phyloP scores from a whole-genome alignment of 2,888 invertebrate species.

The Acronicta alni region DNA sequence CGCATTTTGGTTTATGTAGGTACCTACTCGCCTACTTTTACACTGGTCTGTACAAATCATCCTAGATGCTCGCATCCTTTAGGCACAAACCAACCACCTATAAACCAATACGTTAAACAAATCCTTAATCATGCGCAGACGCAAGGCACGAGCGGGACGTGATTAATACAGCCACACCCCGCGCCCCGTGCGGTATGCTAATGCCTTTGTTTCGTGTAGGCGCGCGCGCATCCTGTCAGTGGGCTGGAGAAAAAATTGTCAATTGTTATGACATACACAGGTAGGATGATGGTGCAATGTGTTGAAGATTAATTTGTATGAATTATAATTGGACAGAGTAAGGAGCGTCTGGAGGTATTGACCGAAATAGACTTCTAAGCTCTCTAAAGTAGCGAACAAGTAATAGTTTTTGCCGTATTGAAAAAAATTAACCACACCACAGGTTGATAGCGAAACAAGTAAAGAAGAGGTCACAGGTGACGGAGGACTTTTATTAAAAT shows the following conservation, averaged over 20 bases:
- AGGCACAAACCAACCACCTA: constrained; percentile 30
- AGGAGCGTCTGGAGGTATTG: constrained; percentile 21
- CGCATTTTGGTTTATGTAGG: too few species aligned
- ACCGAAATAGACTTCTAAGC: neutral
- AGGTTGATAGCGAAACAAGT: too few species aligned
- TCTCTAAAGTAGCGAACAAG: neutral
- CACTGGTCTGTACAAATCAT: neutral
- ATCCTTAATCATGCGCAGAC: constrained; percentile 60
- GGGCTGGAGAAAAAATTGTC: constrained; percentile 74
- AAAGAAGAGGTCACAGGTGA: too few species aligned
- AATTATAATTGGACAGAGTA: constrained; percentile 51
- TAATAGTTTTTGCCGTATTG: too few species aligned
- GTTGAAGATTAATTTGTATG: constrained; percentile 53
- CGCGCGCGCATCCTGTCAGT: constrained; percentile 81
- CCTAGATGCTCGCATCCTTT: constrained; percentile 19
- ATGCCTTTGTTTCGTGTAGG: constrained; percentile 83
- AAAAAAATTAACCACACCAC: too few species aligned
- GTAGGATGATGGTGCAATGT: constrained; percentile 63
- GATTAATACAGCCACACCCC: constrained; percentile 80
- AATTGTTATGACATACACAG: constrained; percentile 74
- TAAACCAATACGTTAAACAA: constrained; percentile 51
- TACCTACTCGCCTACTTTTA: too few species aligned
- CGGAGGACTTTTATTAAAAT: too few species aligned
- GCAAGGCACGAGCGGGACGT: constrained; percentile 74
- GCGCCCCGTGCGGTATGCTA: constrained; percentile 74